Evolutionary conservation across 2,113 vertebrate species (phyloP).

Genomic region (Nyctibius bracteatus): DNA sequence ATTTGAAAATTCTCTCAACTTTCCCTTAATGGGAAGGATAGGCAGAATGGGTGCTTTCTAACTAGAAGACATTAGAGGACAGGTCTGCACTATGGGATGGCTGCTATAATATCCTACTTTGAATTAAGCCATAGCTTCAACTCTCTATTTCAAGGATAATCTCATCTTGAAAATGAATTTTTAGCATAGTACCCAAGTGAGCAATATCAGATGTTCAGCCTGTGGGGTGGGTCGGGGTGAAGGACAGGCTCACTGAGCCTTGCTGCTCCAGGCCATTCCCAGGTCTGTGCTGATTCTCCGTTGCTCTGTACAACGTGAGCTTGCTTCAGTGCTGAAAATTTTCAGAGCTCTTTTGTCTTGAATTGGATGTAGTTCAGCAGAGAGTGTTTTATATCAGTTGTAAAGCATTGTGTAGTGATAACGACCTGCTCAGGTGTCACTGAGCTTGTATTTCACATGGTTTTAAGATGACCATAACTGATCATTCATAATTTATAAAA

Average conservation of each 20-base stretch:
- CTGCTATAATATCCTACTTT: not conserved
- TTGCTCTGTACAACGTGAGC: rapidly evolving
- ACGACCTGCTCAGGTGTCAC: not conserved
- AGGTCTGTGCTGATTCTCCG: not conserved
- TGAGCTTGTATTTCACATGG: not conserved
- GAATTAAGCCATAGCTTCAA: not conserved
- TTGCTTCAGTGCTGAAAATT: not conserved
- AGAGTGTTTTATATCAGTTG: not conserved
- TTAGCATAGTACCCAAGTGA: not conserved
- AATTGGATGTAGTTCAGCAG: not conserved
- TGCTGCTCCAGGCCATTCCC: not conserved
- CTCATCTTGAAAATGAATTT: not conserved
- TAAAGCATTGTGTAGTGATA: not conserved
- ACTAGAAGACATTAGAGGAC: not conserved
- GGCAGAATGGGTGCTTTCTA: not conserved
- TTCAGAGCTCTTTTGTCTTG: not conserved
- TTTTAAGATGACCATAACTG: not conserved
- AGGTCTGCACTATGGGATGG: not conserved
- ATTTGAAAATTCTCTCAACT: not conserved
- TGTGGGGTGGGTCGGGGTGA: rapidly evolving
- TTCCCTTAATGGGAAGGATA: not conserved
- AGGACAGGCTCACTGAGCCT: not conserved
- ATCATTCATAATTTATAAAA: not conserved
- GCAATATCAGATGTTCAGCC: not conserved
- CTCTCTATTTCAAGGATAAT: not conserved